phyloP scores from a whole-genome alignment of 2,888 invertebrate species.

The Hyles lineata region DNA sequence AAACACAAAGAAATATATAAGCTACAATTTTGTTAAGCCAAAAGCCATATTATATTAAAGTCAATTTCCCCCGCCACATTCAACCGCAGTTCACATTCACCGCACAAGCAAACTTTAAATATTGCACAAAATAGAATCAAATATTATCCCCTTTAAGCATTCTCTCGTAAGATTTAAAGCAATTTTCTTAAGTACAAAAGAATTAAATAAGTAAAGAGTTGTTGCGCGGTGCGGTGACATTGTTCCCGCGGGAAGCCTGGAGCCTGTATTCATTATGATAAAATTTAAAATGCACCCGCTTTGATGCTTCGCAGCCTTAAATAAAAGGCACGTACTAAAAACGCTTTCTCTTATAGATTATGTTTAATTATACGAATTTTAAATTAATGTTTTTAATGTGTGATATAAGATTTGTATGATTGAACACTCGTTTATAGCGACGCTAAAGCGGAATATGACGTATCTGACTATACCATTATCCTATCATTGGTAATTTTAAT shows the following conservation, averaged over 20 bases:
- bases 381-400: neutral
- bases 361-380: neutral
- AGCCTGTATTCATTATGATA: conserved; percentile 49
- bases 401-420: neutral
- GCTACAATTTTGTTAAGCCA: neutral
- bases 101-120: conserved; percentile 30
- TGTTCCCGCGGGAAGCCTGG: conserved; percentile 39
- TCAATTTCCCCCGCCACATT: neutral
- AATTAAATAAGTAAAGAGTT: conserved; percentile 58
- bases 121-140: conserved; percentile 37
- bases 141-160: neutral
- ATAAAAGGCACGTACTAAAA: conserved; percentile 22
- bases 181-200: conserved; percentile 57
- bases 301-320: conserved; percentile 23
- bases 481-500: no score
- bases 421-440: no score
- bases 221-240: conserved; percentile 43
- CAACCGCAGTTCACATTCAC: neutral
- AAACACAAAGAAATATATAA: neutral
- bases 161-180: conserved; percentile 37
- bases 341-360: neutral
- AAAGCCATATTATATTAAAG: no score
- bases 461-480: no score
- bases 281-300: conserved; percentile 57
- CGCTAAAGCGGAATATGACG: no score